These are phyloP conservation scores for Julus scanicus DNA, from an alignment of 2,888 invertebrate species.

Conservation along the genomic window DNA sequence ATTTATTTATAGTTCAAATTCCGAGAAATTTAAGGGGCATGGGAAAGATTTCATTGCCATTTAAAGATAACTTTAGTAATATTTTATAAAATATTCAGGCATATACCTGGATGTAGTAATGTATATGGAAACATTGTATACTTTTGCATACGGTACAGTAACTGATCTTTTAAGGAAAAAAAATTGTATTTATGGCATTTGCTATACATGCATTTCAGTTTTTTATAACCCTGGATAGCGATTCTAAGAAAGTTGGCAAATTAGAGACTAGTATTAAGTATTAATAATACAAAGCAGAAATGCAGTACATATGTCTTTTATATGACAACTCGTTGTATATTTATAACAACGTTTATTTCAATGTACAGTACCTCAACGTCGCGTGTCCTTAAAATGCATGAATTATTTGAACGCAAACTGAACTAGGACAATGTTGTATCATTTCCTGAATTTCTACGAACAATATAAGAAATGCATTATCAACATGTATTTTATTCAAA, in stretches of 20 bases:
- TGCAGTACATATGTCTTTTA: background rate
- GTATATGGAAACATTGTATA: too few relatives aligned
- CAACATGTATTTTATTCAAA: slow-evolving; percentile 28
- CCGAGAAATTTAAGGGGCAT: too few relatives aligned
- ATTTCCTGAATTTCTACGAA: background rate
- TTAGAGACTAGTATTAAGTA: background rate
- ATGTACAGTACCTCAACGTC: background rate
- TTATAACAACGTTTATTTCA: background rate
- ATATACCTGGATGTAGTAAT: too few relatives aligned
- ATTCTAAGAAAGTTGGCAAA: background rate
- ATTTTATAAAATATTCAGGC: too few relatives aligned
- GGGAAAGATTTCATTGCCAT: too few relatives aligned
- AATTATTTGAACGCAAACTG: background rate
- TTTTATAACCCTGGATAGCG: too few relatives aligned
- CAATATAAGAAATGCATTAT: background rate
- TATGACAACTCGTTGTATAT: background rate
- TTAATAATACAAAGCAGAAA: background rate
- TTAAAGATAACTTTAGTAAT: too few relatives aligned
- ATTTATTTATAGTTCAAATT: too few relatives aligned
- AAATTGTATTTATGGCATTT: too few relatives aligned
- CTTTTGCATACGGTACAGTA: too few relatives aligned
- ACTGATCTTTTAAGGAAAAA: too few relatives aligned
- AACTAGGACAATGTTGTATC: background rate
- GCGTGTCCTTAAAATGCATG: background rate
- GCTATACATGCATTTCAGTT: too few relatives aligned